phyloP scores from a whole-genome alignment of 2,888 invertebrate species.

The Camptogramma bilineatum region DNA sequence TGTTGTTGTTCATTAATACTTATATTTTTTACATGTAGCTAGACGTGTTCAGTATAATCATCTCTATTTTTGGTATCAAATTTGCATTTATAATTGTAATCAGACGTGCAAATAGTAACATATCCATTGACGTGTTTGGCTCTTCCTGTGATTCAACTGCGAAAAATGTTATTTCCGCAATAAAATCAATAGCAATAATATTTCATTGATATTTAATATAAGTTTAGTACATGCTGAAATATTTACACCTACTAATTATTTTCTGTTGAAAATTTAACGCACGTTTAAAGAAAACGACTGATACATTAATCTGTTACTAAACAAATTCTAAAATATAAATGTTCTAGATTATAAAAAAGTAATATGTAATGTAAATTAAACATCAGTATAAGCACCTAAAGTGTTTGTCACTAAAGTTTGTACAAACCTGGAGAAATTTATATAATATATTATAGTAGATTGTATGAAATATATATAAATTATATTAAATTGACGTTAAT shows the following conservation, averaged over 20 bases:
- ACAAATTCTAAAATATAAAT: constrained; percentile 44
- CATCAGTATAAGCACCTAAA: constrained; percentile 31
- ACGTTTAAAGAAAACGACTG: constrained; percentile 51
- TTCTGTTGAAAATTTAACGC: constrained; percentile 29
- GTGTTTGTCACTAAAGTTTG: constrained; percentile 42
- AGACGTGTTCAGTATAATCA: constrained; percentile 82
- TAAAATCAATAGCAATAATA: constrained; percentile 8
- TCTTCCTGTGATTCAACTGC: constrained; percentile 43
- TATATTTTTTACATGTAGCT: constrained; percentile 84
- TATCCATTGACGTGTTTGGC: constrained; percentile 47
- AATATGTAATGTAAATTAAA: constrained; percentile 44
- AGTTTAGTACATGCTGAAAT: neutral
- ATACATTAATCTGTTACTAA: constrained; percentile 49
- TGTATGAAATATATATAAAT: constrained; percentile 45
- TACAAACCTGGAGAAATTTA: constrained; percentile 43
- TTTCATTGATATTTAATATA: neutral
- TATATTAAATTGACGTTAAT: constrained; percentile 46
- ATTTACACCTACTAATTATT: neutral
- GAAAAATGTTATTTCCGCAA: constrained; percentile 18
- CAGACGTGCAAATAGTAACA: constrained; percentile 48
- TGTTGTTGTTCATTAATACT: constrained; percentile 85
- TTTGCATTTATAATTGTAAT: constrained; percentile 56
- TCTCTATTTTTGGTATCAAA: constrained; percentile 83
- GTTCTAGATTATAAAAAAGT: constrained; percentile 40
- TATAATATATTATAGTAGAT: constrained; percentile 45